A percentile compares a stretch with the other conserved stretches of the same genome.
Conservation (phyloP, 1,140 invertebrate species). For the Hyles vespertilio region DNA sequence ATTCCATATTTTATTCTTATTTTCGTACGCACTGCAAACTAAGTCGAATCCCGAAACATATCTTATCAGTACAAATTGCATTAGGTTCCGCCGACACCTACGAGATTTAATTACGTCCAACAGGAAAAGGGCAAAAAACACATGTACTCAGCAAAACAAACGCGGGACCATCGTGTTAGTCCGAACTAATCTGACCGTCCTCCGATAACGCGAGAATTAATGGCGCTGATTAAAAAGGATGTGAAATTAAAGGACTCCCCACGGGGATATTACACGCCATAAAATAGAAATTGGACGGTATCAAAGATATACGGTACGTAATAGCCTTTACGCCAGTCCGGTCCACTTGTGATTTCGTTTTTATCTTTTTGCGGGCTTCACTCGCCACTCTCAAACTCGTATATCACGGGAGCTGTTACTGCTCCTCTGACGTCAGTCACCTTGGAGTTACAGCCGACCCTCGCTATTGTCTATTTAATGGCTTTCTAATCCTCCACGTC, state of each 20-base stretch:
- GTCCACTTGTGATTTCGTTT: slow-evolving; percentile 67
- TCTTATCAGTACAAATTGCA: too few species aligned
- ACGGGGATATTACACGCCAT: slow-evolving; percentile 63
- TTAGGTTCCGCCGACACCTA: too few species aligned
- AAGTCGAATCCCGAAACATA: too few species aligned
- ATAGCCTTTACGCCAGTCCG: slow-evolving; percentile 66
- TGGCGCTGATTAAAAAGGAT: slow-evolving; percentile 51
- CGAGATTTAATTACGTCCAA: too few species aligned
- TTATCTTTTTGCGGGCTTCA: slow-evolving; percentile 55
- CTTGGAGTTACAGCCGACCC: slow-evolving; percentile 52
- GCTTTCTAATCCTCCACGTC: slow-evolving; percentile 19
- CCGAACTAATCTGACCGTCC: too few species aligned
- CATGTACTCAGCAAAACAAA: too few species aligned
- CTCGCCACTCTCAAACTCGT: too few species aligned
- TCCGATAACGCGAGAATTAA: slow-evolving; percentile 35
- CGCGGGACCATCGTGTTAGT: too few species aligned
- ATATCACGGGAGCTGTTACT: slow-evolving; percentile 37
- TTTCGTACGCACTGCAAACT: too few species aligned
- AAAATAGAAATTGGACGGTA: slow-evolving; percentile 69
- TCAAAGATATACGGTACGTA: slow-evolving; percentile 66
- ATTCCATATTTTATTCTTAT: too few species aligned
- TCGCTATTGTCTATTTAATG: slow-evolving; percentile 38
- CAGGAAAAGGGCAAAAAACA: too few species aligned
- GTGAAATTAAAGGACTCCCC: slow-evolving; percentile 58
- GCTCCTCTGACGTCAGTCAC: slow-evolving; percentile 65